phyloP scores from a whole-genome alignment of 2,113 vertebrate species.

The Machaerirhynchus nigripectus region DNA sequence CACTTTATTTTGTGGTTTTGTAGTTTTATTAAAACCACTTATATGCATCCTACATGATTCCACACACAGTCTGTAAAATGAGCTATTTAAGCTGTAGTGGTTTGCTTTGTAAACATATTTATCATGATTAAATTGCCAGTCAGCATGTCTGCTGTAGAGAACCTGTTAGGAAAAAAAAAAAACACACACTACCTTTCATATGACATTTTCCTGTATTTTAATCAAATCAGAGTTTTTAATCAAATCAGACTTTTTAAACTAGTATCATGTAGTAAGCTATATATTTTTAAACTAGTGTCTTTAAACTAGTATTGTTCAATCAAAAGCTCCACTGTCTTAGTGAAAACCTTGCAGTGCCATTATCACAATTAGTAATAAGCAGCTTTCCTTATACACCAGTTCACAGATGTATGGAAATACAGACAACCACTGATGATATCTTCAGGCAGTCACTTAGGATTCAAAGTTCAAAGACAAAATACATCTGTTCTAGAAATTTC shows the following conservation, averaged over 20 bases:
- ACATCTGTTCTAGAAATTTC: background rate
- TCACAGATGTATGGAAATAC: background rate
- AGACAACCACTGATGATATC: background rate
- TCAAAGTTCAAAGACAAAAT: background rate
- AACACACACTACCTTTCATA: background rate
- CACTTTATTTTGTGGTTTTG: conserved; percentile 46
- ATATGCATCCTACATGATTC: conserved; percentile 12
- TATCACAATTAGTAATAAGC: background rate
- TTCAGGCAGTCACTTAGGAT: background rate
- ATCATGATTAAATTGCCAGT: conserved; percentile 22
- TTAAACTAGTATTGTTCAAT: background rate
- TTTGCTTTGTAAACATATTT: conserved; percentile 32
- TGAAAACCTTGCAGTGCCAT: background rate
- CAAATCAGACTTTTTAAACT: background rate
- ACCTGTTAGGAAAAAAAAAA: background rate
- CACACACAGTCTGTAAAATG: conserved; percentile 13
- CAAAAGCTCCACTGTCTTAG: background rate
- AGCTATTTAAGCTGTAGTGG: conserved; percentile 13
- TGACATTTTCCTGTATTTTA: background rate
- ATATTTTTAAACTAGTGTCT: background rate
- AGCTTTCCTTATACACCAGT: background rate
- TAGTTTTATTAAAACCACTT: conserved; percentile 64
- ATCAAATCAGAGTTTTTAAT: background rate
- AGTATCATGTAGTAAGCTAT: too few species aligned
- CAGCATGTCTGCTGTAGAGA: background rate